phyloP scores from a whole-genome alignment of 2,888 invertebrate genomes.

The Taphrorychus bicolor region DNA sequence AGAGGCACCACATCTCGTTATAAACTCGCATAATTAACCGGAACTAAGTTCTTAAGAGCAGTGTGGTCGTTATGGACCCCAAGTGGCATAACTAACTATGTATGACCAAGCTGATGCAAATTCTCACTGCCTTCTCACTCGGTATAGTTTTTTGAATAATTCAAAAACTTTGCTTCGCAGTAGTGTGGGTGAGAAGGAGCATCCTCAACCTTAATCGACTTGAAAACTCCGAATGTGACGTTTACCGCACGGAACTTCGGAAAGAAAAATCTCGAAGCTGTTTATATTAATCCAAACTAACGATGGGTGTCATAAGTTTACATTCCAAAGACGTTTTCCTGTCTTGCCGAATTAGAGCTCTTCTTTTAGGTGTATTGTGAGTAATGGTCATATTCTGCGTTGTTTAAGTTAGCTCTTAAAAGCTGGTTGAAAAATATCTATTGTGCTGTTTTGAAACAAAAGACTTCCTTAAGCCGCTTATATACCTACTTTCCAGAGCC shows the following conservation, averaged over 20 bases:
- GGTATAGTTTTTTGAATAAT: background rate
- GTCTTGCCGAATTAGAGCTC: background rate
- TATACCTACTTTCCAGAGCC: too few relatives aligned
- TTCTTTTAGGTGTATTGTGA: background rate
- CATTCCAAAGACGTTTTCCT: background rate
- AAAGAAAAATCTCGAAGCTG: background rate
- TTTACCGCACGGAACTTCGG: background rate
- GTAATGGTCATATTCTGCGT: background rate
- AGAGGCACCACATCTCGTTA: background rate
- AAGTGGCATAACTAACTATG: background rate
- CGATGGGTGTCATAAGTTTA: slow-evolving; percentile 6
- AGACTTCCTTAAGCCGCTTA: background rate
- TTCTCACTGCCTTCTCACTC: background rate
- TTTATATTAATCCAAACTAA: slow-evolving; percentile 10
- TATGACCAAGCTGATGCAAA: background rate
- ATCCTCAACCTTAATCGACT: background rate
- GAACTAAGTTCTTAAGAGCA: background rate
- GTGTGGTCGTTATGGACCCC: background rate
- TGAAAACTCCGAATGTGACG: background rate
- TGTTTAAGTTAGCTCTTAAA: too few relatives aligned
- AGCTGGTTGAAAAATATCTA: background rate
- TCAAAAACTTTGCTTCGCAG: background rate
- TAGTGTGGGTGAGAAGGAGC: too few relatives aligned
- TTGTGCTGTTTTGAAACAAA: background rate
- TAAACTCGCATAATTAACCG: background rate